These are phyloP conservation scores for Drosophila chauvacae DNA, from an alignment of 1,140 invertebrate species.

Conservation along the genomic window DNA sequence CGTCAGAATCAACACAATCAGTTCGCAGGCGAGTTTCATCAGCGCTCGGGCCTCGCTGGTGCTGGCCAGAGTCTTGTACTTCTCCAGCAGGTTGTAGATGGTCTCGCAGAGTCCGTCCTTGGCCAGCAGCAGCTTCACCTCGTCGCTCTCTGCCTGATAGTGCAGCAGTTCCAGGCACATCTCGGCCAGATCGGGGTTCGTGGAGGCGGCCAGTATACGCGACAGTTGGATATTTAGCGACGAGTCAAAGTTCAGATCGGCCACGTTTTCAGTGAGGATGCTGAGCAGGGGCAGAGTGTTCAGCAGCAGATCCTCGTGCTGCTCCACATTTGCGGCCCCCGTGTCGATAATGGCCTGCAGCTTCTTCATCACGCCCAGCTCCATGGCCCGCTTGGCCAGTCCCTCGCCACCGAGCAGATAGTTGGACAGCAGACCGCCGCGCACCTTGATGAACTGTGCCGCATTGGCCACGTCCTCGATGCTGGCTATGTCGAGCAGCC, in stretches of 20 bases:
- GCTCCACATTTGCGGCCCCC: slow-evolving; percentile 84
- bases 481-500: slow-evolving; percentile 84
- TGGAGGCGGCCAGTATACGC: slow-evolving; percentile 87
- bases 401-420: slow-evolving; percentile 90
- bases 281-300: slow-evolving; percentile 90
- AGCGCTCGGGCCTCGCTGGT: slow-evolving; percentile 90
- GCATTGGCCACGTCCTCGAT: slow-evolving; percentile 77
- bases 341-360: slow-evolving; percentile 85
- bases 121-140: slow-evolving; percentile 90
- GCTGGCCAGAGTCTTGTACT: slow-evolving; percentile 87
- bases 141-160: slow-evolving; percentile 91
- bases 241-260: slow-evolving; percentile 86
- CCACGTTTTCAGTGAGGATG: slow-evolving; percentile 89
- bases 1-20: slow-evolving; percentile 92
- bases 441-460: slow-evolving; percentile 86
- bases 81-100: slow-evolving; percentile 90
- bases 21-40: slow-evolving; percentile 93
- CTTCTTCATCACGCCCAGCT: slow-evolving; percentile 88
- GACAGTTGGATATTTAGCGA: slow-evolving; percentile 87
- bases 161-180: slow-evolving; percentile 91
- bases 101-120: slow-evolving; percentile 90
- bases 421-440: slow-evolving; percentile 91
- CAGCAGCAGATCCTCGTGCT: slow-evolving; percentile 87
- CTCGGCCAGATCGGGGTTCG: slow-evolving; percentile 89
- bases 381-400: slow-evolving; percentile 88